A percentile compares a stretch with the other conserved stretches of the same genome.
These are phyloP conservation scores for Pantherophis alleghaniensis DNA, from an alignment of 2,797 vertebrate species.

Conservation along the genomic window DNA sequence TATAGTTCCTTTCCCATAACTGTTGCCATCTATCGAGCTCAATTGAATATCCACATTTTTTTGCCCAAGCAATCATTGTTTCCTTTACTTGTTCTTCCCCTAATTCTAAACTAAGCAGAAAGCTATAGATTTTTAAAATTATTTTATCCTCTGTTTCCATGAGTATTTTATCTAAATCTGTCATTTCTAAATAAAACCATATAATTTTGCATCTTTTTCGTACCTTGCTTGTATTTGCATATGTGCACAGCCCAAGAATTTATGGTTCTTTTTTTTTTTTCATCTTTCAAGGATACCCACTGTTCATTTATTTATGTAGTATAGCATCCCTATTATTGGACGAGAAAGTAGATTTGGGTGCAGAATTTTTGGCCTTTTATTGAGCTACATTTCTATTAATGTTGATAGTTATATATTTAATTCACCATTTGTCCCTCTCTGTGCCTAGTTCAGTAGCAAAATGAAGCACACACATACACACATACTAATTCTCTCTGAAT, in stretches of 20 bases:
- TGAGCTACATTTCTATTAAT: not conserved
- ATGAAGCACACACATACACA: not conserved
- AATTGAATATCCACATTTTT: too few relatives aligned
- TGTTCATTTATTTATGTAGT: not conserved
- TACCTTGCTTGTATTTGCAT: too few relatives aligned
- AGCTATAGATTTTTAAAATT: too few relatives aligned
- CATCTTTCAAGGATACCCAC: not conserved
- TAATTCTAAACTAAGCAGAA: too few relatives aligned
- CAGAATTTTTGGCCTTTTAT: not conserved
- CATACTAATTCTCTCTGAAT: not conserved
- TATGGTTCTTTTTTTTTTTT: not conserved
- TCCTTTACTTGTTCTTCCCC: too few relatives aligned
- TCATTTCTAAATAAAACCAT: too few relatives aligned
- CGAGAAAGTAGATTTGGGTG: not conserved
- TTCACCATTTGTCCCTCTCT: not conserved
- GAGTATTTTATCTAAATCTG: too few relatives aligned
- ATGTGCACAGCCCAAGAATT: not conserved
- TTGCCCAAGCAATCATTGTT: too few relatives aligned
- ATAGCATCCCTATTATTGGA: not conserved
- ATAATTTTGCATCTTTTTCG: too few relatives aligned
- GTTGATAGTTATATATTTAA: not conserved
- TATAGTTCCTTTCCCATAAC: too few relatives aligned
- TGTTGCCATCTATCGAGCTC: too few relatives aligned
- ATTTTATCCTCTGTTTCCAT: too few relatives aligned
- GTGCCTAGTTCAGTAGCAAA: not conserved